Conservation (phyloP, 2,888 invertebrate genomes). For the Ariolimax columbianus region DNA sequence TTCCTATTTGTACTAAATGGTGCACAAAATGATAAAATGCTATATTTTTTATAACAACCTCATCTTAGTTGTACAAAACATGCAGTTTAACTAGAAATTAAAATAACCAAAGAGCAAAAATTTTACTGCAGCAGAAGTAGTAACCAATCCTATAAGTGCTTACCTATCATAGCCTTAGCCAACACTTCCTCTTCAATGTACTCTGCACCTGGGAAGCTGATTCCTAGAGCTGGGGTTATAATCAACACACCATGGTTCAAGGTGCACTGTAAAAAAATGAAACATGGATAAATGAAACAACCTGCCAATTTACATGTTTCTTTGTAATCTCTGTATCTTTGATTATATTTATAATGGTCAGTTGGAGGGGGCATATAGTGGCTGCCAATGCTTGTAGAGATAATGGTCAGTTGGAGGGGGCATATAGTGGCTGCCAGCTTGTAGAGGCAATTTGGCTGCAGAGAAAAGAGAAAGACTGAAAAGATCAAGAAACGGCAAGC, state of each 20-base stretch:
- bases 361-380: too few species aligned
- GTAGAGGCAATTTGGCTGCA: too few species aligned
- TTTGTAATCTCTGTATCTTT: too few species aligned
- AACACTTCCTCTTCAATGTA: constrained; percentile 63
- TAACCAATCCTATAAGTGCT: not conserved
- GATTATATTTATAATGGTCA: too few species aligned
- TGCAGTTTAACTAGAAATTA: not conserved
- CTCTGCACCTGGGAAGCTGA: constrained; percentile 68
- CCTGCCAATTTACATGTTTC: not conserved
- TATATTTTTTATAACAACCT: too few species aligned
- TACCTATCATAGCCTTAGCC: constrained; percentile 47
- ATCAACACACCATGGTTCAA: constrained; percentile 55
- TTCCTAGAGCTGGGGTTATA: constrained; percentile 63
- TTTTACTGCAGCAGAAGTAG: not conserved
- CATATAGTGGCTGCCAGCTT: too few species aligned
- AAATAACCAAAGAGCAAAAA: not conserved
- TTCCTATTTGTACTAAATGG: too few species aligned
- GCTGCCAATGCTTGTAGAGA: too few species aligned
- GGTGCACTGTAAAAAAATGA: constrained; percentile 29
- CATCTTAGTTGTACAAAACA: not conserved
- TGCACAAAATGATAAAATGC: too few species aligned
- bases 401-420: too few species aligned
- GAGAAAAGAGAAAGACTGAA: too few species aligned
- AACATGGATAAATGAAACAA: not conserved
- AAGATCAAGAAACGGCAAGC: too few species aligned